These are phyloP conservation scores for Sebastes alutus DNA, from an alignment of 2,797 vertebrate genomes.

Conservation along the genomic window DNA sequence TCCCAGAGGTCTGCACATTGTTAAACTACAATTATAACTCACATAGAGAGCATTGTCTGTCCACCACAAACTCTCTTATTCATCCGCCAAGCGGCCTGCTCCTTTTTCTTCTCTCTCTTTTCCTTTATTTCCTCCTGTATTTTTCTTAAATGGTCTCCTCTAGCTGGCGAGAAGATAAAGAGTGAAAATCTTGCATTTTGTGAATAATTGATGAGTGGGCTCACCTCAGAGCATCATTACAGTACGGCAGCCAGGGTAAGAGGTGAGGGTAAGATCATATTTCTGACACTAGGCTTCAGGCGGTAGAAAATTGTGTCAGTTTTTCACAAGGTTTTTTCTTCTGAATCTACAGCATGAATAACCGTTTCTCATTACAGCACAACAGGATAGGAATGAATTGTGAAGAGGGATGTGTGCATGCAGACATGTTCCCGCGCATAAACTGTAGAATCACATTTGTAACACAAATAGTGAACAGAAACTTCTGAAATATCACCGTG, in stretches of 20 bases:
- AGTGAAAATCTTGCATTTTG: slow-evolving; percentile 72
- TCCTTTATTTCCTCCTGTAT: slow-evolving; percentile 47
- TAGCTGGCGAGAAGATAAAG: slow-evolving; percentile 65
- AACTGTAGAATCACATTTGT: slow-evolving; percentile 23
- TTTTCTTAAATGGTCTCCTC: slow-evolving; percentile 65
- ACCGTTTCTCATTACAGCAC: slow-evolving; percentile 60
- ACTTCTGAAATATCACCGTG: not conserved
- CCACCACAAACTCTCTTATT: slow-evolving; percentile 55
- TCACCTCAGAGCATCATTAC: slow-evolving; percentile 76
- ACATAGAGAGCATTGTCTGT: slow-evolving; percentile 73
- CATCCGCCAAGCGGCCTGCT: slow-evolving; percentile 38
- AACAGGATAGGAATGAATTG: slow-evolving; percentile 38
- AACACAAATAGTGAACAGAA: slow-evolving; percentile 15
- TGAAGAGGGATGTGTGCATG: slow-evolving; percentile 1
- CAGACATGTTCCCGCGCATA: not conserved
- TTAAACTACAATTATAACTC: slow-evolving; percentile 88
- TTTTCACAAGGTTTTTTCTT: slow-evolving; percentile 62
- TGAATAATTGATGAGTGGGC: slow-evolving; percentile 80
- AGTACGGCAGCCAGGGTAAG: slow-evolving; percentile 64
- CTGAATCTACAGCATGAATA: slow-evolving; percentile 52
- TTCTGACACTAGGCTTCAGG: slow-evolving; percentile 74
- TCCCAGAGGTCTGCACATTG: slow-evolving; percentile 79
- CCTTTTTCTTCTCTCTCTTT: not conserved
- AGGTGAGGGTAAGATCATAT: slow-evolving; percentile 76
- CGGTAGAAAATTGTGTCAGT: slow-evolving; percentile 65